Conservation (phyloP, 2,797 vertebrate species). For the Argya squamiceps region DNA sequence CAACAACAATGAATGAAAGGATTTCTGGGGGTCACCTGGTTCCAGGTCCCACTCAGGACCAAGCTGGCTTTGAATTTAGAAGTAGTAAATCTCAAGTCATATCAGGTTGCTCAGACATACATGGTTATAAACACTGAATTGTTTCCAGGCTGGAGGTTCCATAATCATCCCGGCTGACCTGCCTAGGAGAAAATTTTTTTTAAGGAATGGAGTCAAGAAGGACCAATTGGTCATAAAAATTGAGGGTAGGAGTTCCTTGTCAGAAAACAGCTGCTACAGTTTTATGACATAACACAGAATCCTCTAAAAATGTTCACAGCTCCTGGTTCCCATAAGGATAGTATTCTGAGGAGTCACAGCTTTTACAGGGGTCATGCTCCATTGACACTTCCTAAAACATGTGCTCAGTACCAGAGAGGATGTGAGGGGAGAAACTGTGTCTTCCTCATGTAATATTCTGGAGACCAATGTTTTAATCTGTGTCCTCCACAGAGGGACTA, state of each 20-base stretch:
- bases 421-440: accelerated
- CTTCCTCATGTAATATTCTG: neutral
- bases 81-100: accelerated
- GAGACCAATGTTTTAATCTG: neutral
- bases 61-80: neutral
- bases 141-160: neutral
- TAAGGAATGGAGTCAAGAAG: neutral
- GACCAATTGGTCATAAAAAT: neutral
- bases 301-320: neutral
- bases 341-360: neutral
- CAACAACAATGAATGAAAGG: neutral
- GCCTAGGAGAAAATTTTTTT: neutral
- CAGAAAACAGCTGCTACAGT: neutral
- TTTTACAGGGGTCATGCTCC: neutral
- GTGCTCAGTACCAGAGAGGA: neutral
- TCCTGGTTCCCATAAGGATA: neutral
- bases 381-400: accelerated
- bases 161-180: accelerated
- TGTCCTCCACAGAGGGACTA: neutral
- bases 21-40: neutral
- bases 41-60: neutral
- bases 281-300: neutral
- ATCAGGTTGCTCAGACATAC: neutral
- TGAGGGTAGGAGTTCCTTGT: neutral
- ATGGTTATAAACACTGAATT: neutral